A percentile compares a stretch with the other conserved stretches of the same genome.
These are phyloP conservation scores for Hydra vulgaris DNA, from an alignment of 30 jellyfish, hydroid and myxozoan genomes.

Conservation along the genomic window DNA sequence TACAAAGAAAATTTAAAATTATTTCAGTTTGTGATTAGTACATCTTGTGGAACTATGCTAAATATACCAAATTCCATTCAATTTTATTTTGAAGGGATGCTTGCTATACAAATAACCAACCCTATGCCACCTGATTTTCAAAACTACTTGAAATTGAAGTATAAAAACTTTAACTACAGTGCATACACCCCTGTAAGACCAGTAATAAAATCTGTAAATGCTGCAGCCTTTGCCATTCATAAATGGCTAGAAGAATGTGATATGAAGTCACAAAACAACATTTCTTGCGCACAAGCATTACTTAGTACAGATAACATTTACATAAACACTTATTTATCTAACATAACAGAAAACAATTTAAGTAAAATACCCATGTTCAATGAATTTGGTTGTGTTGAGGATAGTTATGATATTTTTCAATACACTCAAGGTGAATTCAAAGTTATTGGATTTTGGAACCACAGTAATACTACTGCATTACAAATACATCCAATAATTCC, in stretches of 20 bases:
- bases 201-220: conserved; percentile 42
- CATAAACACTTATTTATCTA: not conserved
- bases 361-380: not conserved
- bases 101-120: conserved; percentile 36
- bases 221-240: not conserved
- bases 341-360: not conserved
- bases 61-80: conserved; percentile 25
- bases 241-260: not conserved
- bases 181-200: conserved; percentile 54
- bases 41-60: conserved; percentile 32
- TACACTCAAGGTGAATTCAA: not conserved
- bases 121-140: conserved; percentile 22
- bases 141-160: conserved; percentile 26
- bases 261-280: not conserved
- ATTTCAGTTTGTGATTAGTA: conserved; percentile 38
- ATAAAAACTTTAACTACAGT: conserved; percentile 23
- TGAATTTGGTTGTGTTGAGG: conserved; percentile 2
- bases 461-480: not conserved
- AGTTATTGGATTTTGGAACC: conserved; percentile 23
- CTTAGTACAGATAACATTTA: not conserved
- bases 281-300: not conserved
- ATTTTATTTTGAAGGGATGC: conserved; percentile 26
- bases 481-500: not conserved
- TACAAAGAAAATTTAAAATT: conserved; percentile 5
- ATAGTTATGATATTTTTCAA: conserved; percentile 21